Conservation (phyloP, 2,888 invertebrate genomes). For the Mesoligia furuncula region DNA sequence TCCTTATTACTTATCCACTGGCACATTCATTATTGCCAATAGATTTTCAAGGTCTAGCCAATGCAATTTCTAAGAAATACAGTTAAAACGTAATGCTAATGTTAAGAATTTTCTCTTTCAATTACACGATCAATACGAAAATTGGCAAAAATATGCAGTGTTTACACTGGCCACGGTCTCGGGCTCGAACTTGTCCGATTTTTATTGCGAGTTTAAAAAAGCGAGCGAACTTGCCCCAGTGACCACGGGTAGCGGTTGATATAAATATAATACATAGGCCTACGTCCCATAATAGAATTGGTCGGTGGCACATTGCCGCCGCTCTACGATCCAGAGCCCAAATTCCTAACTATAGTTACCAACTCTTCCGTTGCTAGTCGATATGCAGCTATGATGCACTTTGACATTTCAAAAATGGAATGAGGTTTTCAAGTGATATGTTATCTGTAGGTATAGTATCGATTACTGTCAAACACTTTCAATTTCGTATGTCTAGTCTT, state of each 20-base stretch:
- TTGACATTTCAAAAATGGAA: slow-evolving; percentile 67
- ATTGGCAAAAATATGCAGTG: slow-evolving; percentile 71
- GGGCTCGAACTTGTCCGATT: slow-evolving; percentile 87
- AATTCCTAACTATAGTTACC: slow-evolving; percentile 68
- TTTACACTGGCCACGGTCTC: slow-evolving; percentile 82
- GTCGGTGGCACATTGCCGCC: slow-evolving; percentile 76
- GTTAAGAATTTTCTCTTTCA: slow-evolving; percentile 30
- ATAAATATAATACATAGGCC: slow-evolving; percentile 85
- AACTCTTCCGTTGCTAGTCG: slow-evolving; percentile 62
- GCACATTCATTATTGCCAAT: slow-evolving; percentile 39
- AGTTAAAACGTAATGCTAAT: slow-evolving; percentile 23
- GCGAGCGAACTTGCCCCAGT: slow-evolving; percentile 88
- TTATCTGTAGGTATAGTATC: slow-evolving; percentile 9
- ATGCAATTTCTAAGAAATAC: slow-evolving; percentile 39
- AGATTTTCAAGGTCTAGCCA: slow-evolving; percentile 52
- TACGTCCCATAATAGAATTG: slow-evolving; percentile 79
- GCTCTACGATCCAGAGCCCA: slow-evolving; percentile 67
- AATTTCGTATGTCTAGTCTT: slow-evolving; percentile 27
- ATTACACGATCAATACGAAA: slow-evolving; percentile 56
- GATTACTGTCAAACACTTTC: slow-evolving; percentile 25
- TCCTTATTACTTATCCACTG: slow-evolving; percentile 24
- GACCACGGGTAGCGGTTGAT: slow-evolving; percentile 83
- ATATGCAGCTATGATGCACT: slow-evolving; percentile 67
- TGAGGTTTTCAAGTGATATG: slow-evolving; percentile 17
- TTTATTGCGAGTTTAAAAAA: slow-evolving; percentile 86